These are phyloP conservation scores for Penaeus japonicus DNA, from an alignment of 1,140 invertebrate species.

Conservation along the genomic window DNA sequence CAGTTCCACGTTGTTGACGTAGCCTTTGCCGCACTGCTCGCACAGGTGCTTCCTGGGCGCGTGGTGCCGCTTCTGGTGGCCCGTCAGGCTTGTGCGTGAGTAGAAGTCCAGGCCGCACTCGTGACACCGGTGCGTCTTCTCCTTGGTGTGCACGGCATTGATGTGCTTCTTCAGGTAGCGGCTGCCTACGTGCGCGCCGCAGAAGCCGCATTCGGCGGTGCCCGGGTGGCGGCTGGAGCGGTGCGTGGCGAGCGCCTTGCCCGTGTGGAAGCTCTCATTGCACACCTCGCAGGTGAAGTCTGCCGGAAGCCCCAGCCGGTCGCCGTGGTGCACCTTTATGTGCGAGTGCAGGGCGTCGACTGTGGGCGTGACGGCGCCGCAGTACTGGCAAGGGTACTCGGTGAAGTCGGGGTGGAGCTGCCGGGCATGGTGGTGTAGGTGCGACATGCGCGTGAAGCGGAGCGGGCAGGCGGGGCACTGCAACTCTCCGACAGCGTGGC, in stretches of 20 bases:
- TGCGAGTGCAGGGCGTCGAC: slow-evolving; percentile 47
- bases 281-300: slow-evolving; percentile 35
- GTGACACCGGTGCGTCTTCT: slow-evolving; percentile 44
- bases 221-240: slow-evolving; percentile 35
- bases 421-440: slow-evolving; percentile 35
- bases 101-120: slow-evolving; percentile 35
- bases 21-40: slow-evolving; percentile 43
- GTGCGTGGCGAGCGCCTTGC: slow-evolving; percentile 42
- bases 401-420: slow-evolving; percentile 35
- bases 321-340: slow-evolving; percentile 49
- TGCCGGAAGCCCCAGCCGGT: slow-evolving; percentile 32
- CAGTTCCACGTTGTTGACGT: slow-evolving; percentile 48
- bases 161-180: slow-evolving; percentile 52
- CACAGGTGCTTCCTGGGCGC: slow-evolving; percentile 43
- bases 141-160: slow-evolving; percentile 54
- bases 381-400: slow-evolving; percentile 44
- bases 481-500: slow-evolving; percentile 40
- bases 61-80: slow-evolving; percentile 45
- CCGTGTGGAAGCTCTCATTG: slow-evolving; percentile 45
- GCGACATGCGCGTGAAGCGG: slow-evolving; percentile 35
- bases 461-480: slow-evolving; percentile 47
- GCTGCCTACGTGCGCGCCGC: slow-evolving; percentile 35
- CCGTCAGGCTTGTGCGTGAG: slow-evolving; percentile 41
- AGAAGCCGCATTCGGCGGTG: slow-evolving; percentile 24
- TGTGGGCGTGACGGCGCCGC: slow-evolving; percentile 33